These are phyloP conservation scores for Genyomyrus donnyi DNA, from an alignment of 2,113 vertebrate genomes.

Conservation along the genomic window DNA sequence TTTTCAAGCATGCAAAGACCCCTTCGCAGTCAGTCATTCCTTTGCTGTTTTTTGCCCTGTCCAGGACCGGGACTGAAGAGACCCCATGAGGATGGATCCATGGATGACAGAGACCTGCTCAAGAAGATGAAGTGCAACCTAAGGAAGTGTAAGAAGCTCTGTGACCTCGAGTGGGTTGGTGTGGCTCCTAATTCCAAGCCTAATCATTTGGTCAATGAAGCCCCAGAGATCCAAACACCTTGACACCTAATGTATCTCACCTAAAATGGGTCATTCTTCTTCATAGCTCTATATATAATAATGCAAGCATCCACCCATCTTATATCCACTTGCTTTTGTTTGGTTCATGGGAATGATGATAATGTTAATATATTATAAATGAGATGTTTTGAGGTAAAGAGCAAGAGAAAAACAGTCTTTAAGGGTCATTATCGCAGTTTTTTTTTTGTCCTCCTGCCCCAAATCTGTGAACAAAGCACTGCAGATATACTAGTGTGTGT, in stretches of 20 bases:
- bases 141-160: slow-evolving; percentile 76
- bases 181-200: not conserved
- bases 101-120: slow-evolving; percentile 94
- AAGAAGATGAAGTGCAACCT: slow-evolving; percentile 98
- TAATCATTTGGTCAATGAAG: not conserved
- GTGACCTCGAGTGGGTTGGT: not conserved
- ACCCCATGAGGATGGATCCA: slow-evolving; percentile 83
- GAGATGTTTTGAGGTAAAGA: not conserved
- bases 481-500: not conserved
- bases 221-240: not conserved
- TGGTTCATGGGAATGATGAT: not conserved
- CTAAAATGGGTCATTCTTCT: not conserved
- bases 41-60: not conserved
- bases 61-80: slow-evolving; percentile 80
- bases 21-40: not conserved
- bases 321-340: not conserved
- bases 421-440: not conserved
- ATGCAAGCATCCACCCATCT: not conserved
- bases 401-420: not conserved
- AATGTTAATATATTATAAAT: not conserved
- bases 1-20: not conserved
- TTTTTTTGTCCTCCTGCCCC: not conserved
- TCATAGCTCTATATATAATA: not conserved
- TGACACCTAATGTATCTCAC: not conserved
- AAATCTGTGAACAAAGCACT: not conserved